phyloP scores from a whole-genome alignment of 35 echinoderm and acorn worm species.

The Ophiothrix spiculata region DNA sequence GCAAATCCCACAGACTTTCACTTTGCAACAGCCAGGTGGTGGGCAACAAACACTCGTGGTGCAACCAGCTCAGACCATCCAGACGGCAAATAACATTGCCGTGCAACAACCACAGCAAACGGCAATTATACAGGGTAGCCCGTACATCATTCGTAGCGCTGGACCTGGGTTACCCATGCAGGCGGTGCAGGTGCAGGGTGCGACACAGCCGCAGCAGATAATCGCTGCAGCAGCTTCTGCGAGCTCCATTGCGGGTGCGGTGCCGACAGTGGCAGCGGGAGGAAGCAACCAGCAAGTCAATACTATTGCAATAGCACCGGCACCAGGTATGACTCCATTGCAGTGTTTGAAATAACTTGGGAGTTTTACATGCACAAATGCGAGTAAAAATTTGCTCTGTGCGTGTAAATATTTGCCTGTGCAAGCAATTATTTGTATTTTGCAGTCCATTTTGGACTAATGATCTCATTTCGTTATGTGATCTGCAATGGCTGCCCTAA shows the following conservation, averaged over 20 bases:
- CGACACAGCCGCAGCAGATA: neutral
- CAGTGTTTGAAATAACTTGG: too few species aligned
- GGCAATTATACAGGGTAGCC: constrained; percentile 25
- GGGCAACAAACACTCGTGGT: constrained; percentile 22
- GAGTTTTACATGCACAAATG: too few species aligned
- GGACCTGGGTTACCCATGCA: neutral
- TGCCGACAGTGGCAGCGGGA: neutral
- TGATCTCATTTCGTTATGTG: too few species aligned
- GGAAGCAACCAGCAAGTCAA: neutral
- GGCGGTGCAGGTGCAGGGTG: neutral
- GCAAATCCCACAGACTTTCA: constrained; percentile 24
- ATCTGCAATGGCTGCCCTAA: too few species aligned
- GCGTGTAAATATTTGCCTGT: too few species aligned
- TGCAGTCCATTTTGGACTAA: too few species aligned
- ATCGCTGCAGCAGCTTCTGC: neutral
- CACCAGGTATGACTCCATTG: too few species aligned
- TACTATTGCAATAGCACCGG: neutral
- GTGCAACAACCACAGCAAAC: constrained; percentile 63
- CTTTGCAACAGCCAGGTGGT: constrained; percentile 14
- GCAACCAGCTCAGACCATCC: constrained; percentile 25
- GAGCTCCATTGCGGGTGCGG: neutral
- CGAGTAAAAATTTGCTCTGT: too few species aligned
- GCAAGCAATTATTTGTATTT: too few species aligned
- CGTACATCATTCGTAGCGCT: neutral
- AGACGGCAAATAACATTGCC: constrained; percentile 32